A percentile compares a stretch with the other conserved stretches of the same genome.
Conservation (phyloP, 2,888 invertebrate species). For the Harpalus rufipes region DNA sequence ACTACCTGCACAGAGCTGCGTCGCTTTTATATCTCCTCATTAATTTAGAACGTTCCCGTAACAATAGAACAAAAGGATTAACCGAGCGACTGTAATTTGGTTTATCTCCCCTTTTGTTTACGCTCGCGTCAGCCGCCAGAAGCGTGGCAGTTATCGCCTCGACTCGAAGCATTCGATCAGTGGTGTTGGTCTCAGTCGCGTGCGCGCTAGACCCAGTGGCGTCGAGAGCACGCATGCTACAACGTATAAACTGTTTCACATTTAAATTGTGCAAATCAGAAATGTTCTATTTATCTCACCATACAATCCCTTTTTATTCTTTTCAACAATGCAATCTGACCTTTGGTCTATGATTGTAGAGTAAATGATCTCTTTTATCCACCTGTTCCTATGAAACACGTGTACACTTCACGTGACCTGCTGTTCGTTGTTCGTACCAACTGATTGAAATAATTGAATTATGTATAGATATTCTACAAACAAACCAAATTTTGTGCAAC, state of each 20-base stretch:
- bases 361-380: neutral
- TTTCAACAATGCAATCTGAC: neutral
- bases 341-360: neutral
- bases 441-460: constrained; percentile 3
- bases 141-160: too few relatives aligned
- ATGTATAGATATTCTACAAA: neutral
- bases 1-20: too few relatives aligned
- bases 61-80: too few relatives aligned
- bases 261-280: neutral
- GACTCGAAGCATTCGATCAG: too few relatives aligned
- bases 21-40: too few relatives aligned
- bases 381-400: neutral
- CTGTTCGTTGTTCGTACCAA: neutral
- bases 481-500: neutral
- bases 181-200: too few relatives aligned
- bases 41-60: too few relatives aligned
- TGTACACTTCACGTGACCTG: neutral
- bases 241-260: neutral
- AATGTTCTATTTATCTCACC: neutral
- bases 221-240: too few relatives aligned
- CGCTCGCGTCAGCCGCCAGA: too few relatives aligned
- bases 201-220: too few relatives aligned
- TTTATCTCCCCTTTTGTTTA: too few relatives aligned
- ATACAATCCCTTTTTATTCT: neutral
- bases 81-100: too few relatives aligned